Base-by-base conservation (phyloP, 2,888 invertebrate species). In the Caenorhabditis sp. region DNA sequence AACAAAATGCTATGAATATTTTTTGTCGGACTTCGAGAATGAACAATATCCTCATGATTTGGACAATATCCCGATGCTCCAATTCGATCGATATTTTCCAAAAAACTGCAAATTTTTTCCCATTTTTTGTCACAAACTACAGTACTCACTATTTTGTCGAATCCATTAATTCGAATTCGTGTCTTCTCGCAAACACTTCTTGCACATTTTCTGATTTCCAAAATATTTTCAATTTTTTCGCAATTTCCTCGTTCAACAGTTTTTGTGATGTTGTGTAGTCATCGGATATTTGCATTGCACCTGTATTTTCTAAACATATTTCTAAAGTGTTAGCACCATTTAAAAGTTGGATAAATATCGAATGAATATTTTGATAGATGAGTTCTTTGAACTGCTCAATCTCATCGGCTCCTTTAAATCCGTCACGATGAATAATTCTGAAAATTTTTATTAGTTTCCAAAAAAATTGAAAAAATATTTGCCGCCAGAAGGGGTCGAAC, bases 401-500 rank as follows among this genome's bases (percentile, higher is more conserved):
- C 43, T 75, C 62, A 2, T 70, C 61, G 24, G 59, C 54, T 10
- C 59, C 23, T 57, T 75, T 68, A 65, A 76, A 79, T 12, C 79
- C 77, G 55, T 73, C 69, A n/a, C 58, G 37, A 61, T 79, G 77
- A 19, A 79, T 69, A 14, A 79, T 79, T 72, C 79, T 79, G 65
- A 37, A 73, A 63, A 36, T 17, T 49, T 14, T 37, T 2, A 26
- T 3, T 8, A 8, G 17, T 53, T 21, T 53, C 21, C 17, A 21
- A 1, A 19, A 53, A 21, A 51, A 49, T 43, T 17, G 14, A 65
- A 75, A 83, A 77, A 74, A 59, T 36, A 65, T 80, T 81, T 84
- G 83, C 81, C 82, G 81, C 79, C 76, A 81, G 80, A 78, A 85
- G 84, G 82, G 83, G 82, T 85, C 82, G 84, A 83, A 83, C 83